phyloP scores from a whole-genome alignment of 2,797 vertebrate species.

The Delichon dasypus region DNA sequence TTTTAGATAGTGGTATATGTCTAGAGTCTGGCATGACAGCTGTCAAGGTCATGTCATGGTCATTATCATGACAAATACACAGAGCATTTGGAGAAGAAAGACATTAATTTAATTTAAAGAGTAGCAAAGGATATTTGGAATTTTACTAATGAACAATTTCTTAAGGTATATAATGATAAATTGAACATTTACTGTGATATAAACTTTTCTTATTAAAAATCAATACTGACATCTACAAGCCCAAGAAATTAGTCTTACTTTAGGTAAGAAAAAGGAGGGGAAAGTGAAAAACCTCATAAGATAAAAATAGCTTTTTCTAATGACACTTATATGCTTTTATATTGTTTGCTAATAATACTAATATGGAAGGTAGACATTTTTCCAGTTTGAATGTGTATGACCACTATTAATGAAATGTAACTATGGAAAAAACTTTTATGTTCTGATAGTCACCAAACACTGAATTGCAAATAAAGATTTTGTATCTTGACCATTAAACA shows the following conservation, averaged over 20 bases:
- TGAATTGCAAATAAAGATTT: background rate
- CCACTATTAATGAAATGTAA: background rate
- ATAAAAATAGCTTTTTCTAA: background rate
- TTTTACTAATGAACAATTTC: background rate
- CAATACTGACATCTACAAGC: background rate
- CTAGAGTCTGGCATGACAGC: background rate
- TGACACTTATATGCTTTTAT: background rate
- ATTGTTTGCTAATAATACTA: background rate
- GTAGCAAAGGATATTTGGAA: background rate
- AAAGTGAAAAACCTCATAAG: background rate
- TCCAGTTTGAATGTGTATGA: background rate
- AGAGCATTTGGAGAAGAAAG: background rate
- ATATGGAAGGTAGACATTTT: background rate
- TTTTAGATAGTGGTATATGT: background rate
- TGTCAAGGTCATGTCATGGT: background rate
- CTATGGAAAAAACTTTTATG: background rate
- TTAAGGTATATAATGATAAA: background rate
- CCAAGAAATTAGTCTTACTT: background rate
- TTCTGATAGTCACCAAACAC: background rate
- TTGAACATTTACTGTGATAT: background rate
- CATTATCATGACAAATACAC: background rate
- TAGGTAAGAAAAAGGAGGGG: rapidly evolving
- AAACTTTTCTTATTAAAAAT: background rate
- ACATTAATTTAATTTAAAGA: background rate
- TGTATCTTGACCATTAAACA: conserved; percentile 6